Evolutionary conservation across 2,797 vertebrate genomes (phyloP), one percentile per base, ranked within the genome.

Genomic region (Xyrichtys novacula): DNA sequence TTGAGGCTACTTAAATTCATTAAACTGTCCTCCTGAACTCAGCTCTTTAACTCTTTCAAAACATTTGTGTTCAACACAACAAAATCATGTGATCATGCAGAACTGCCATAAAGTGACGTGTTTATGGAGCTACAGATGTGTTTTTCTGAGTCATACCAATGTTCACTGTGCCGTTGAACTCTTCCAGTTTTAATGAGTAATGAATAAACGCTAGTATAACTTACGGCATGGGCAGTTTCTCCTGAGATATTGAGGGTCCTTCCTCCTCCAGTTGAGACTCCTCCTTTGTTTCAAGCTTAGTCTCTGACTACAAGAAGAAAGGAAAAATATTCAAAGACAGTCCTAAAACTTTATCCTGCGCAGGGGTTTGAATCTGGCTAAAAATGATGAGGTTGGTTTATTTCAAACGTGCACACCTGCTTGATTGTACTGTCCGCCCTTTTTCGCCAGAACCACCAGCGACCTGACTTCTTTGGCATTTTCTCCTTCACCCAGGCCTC

Each of bases 391-490:
- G 8, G 5, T 23, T 6, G 31, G n/a, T 60, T 32, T 26, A 2
- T 34, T 56, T n/a, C 47, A 12, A 23, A 57, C 25, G 0, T 43
- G 5, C 72, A 66, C 86, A 98, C 97, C 96, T 97, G 96, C 83
- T 97, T 97, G 61, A 95, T 92, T 92, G 96, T 94, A 86, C 95
- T 96, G 66, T 99, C 98, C 10, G 91, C 95, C 77, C 96, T 96
- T 79, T 94, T 95, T 68, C 97, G 92, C 97, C 97, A 99, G 92
- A 99, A 99, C 98, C 98, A 99, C 98, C 98, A 99, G 47, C 98
- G 95, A 43, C 96, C 97, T 29, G 97, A 97, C 85, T 99, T 99
- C 93, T 98, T 99, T 90, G 97, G 96, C 97, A 99, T 98, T 91
- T 97, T 98, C 83, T 98, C 97, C 90, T 98, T 98, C 50, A 98